Evolutionary conservation across 2,113 vertebrate species (phyloP), one percentile per base, ranked within the genome.

Genomic region (Pelecanoides urinatrix): DNA sequence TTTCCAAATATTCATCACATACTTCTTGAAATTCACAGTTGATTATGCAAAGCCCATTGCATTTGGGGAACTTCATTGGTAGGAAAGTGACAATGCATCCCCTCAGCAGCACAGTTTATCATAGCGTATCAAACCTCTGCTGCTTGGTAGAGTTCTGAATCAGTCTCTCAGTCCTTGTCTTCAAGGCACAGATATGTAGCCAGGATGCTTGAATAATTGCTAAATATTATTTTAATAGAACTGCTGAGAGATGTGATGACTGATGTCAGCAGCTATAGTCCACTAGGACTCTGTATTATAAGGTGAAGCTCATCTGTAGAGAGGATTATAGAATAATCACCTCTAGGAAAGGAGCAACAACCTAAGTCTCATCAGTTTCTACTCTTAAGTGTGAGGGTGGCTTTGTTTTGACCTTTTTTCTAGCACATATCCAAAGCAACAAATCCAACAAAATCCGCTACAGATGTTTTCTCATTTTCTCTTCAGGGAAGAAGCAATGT

Each of bases 401-500:
- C 58, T 92, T 94, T 92, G 30, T 70, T 86, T 88, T 94, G 29
- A 59, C 38, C 14, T 81, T 66, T 59, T 59, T 70, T 29, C 55
- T 63, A 67, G 18, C 14, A 42, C 55, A 92, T 62, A 85, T 81
- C 15, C 73, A 81, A 71, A 92, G 50, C 42, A 80, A 11, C 30
- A 86, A 71, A 71, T 92, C 20, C 49, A 47, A 6, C 36, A 65
- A 61, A 92, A 90, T 59, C 30, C 8, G 6, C 49, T 88, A 15
- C 58, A 76, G 58, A 29, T 68, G 29, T 59, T 82, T 86, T 52
- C 45, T 88, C 30, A 4, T 38, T 90, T 58, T 83, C 5, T 30
- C 10, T 56, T 90, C 2, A 52, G 34, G 34, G 38, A 6, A 47
- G 58, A 75, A 80, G 65, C 44, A 71, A 4, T 40, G 47, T 49